phyloP scores from a whole-genome alignment of 2,888 invertebrate species.

The Drosophila planitibia region DNA sequence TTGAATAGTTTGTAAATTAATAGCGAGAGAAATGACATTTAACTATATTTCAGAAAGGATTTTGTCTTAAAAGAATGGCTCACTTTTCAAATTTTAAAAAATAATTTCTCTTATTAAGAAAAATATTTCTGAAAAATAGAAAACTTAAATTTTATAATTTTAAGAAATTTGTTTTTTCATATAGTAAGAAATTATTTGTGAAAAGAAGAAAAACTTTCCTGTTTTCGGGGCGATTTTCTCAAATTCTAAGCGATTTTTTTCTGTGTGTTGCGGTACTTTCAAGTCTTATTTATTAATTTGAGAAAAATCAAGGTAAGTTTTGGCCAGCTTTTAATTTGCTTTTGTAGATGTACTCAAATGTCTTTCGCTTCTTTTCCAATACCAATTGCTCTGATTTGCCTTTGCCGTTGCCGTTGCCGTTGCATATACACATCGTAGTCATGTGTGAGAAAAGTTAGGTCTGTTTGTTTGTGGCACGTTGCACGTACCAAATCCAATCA shows the following conservation, averaged over 20 bases:
- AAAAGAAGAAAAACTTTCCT: not conserved
- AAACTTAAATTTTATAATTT: not conserved
- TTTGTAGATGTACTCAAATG: not conserved
- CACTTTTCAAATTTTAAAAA: not conserved
- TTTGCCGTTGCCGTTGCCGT: constrained; percentile 25
- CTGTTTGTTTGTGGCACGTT: constrained; percentile 6
- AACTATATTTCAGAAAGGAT: not conserved
- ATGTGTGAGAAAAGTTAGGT: constrained; percentile 17
- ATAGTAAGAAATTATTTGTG: not conserved
- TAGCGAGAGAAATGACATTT: not conserved
- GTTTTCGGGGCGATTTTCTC: not conserved
- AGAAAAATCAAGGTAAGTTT: not conserved
- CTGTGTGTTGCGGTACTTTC: not conserved
- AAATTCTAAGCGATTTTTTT: not conserved
- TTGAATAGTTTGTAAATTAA: not conserved
- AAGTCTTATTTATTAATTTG: not conserved
- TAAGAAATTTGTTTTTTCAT: not conserved
- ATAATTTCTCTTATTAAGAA: not conserved
- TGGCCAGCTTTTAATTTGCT: not conserved
- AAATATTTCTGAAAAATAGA: not conserved
- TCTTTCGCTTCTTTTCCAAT: not conserved
- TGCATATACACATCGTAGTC: constrained; percentile 3
- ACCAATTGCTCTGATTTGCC: not conserved
- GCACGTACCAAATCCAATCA: constrained; percentile 74
- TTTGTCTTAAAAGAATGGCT: not conserved